phyloP scores from a whole-genome alignment of 2,888 invertebrate species.

The Pediacus dermestoides region DNA sequence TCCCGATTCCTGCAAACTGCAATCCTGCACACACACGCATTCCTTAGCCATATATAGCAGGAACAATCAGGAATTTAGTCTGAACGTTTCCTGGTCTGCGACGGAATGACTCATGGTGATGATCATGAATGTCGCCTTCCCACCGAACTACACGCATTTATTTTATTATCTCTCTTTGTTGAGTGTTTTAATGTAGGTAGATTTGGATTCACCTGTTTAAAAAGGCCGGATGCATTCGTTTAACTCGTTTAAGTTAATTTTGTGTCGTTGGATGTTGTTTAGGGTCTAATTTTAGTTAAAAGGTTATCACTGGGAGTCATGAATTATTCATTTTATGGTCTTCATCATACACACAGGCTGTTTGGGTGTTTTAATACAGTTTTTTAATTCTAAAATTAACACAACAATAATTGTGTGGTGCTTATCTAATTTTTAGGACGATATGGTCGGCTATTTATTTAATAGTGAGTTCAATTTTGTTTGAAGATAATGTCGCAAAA shows the following conservation, averaged over 20 bases:
- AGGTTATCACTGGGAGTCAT: not conserved
- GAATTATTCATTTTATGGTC: slow-evolving; percentile 2
- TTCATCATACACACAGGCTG: no score
- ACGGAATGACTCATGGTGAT: no score
- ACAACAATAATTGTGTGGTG: no score
- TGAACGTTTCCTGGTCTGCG: slow-evolving; percentile 11
- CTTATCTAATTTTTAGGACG: no score
- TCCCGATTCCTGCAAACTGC: slow-evolving; percentile 34
- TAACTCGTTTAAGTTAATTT: slow-evolving; percentile 24
- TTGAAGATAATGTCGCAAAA: no score
- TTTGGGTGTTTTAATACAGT: no score
- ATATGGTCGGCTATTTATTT: no score
- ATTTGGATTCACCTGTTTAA: slow-evolving; percentile 25
- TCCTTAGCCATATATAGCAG: no score
- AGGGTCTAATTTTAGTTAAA: slow-evolving; percentile 4
- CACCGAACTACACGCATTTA: slow-evolving; percentile 5
- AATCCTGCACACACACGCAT: no score
- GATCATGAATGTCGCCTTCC: slow-evolving; percentile 18
- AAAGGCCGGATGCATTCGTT: slow-evolving; percentile 23
- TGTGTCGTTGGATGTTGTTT: slow-evolving; percentile 4
- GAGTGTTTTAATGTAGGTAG: slow-evolving; percentile 14
- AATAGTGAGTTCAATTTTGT: no score
- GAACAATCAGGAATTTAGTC: slow-evolving; percentile 8
- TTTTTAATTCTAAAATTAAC: no score
- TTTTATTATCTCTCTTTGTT: slow-evolving; percentile 1